phyloP scores from a whole-genome alignment of 2,888 invertebrate species.

The Ectropis crepuscularia region DNA sequence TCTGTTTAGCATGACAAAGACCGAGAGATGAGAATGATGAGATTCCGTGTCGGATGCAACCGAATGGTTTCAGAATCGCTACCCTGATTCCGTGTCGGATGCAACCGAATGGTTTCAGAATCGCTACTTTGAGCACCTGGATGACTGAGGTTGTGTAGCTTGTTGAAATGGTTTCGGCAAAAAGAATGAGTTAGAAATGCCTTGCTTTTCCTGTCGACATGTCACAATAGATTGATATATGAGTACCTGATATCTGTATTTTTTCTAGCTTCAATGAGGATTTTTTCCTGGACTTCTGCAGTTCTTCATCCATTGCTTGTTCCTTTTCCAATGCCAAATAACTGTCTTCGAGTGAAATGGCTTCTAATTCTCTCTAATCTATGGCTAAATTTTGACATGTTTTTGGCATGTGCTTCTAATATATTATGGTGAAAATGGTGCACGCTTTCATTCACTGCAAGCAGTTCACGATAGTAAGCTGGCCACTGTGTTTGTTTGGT shows the following conservation, averaged over 20 bases:
- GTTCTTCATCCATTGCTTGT: conserved; percentile 5
- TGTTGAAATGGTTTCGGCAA: conserved; percentile 15
- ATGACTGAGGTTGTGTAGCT: conserved; percentile 22
- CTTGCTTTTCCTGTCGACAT: conserved; percentile 15
- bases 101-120: too few species aligned
- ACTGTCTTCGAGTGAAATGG: conserved; percentile 19
- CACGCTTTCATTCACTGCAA: conserved; percentile 34
- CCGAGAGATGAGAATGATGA: too few species aligned
- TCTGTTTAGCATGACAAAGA: too few species aligned
- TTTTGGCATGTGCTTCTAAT: conserved; percentile 14
- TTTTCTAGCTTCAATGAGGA: conserved; percentile 5
- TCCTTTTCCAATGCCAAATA: conserved; percentile 2
- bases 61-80: too few species aligned
- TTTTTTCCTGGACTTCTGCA: neutral
- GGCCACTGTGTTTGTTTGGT: too few species aligned
- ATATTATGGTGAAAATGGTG: conserved; percentile 45
- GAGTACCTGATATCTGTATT: conserved; percentile 8
- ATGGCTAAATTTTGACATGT: conserved; percentile 29
- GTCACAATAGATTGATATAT: neutral
- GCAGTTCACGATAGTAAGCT: conserved; percentile 61
- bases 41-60: too few species aligned
- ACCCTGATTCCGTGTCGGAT: too few species aligned
- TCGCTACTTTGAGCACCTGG: conserved; percentile 18
- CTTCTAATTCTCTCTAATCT: conserved; percentile 41
- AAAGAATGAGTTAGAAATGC: conserved; percentile 23